Conservation (phyloP, 2,113 vertebrate species). For the Tupaia chinensis region DNA sequence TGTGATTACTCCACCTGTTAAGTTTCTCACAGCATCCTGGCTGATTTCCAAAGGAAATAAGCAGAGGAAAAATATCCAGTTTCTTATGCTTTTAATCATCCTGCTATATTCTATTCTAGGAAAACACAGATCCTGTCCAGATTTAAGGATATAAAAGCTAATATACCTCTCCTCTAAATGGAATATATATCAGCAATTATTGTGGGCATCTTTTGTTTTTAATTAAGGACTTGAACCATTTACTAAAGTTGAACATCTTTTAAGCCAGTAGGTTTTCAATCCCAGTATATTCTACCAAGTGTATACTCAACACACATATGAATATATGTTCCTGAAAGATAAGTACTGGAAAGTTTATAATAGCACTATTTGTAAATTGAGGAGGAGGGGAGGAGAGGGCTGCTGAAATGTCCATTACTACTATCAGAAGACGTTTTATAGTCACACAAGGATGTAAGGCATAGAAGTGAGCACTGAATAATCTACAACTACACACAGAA, state of each 20-base stretch:
- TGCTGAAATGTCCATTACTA: neutral
- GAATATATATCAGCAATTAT: neutral
- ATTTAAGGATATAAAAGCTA: neutral
- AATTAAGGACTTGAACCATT: neutral
- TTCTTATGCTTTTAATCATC: neutral
- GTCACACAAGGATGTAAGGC: neutral
- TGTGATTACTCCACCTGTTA: neutral
- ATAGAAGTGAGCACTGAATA: neutral
- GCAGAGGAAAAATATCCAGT: neutral
- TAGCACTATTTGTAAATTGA: neutral
- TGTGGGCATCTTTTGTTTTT: neutral
- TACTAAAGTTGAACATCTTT: neutral
- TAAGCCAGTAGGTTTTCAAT: neutral
- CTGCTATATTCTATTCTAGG: neutral
- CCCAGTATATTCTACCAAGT: neutral
- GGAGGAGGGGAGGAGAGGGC: neutral
- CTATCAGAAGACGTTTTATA: neutral
- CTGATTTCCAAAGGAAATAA: neutral
- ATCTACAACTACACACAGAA: neutral
- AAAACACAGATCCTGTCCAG: neutral
- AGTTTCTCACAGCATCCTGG: neutral
- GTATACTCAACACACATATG: neutral
- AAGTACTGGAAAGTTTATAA: neutral
- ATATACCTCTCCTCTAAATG: neutral
- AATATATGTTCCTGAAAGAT: neutral